Evolutionary conservation across 1,140 invertebrate species (phyloP).

Genomic region (Musca domestica): DNA sequence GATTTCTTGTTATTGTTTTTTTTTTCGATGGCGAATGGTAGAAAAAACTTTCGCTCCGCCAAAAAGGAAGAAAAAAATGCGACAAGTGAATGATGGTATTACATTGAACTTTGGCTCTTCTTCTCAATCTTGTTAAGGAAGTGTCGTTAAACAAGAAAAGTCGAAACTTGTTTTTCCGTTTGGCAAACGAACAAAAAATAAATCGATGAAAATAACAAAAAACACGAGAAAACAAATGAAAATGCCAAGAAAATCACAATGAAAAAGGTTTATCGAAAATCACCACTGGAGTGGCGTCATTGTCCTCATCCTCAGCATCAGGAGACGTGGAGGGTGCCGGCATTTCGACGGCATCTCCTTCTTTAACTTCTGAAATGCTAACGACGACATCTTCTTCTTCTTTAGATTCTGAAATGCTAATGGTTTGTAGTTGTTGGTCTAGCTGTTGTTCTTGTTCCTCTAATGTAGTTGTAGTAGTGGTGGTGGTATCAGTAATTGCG

Average conservation of each 20-base stretch:
- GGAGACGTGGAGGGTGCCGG: neutral
- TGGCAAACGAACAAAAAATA: neutral
- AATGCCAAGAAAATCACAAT: slow-evolving; percentile 9
- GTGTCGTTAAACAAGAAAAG: too few relatives aligned
- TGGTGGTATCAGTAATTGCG: too few relatives aligned
- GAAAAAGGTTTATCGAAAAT: slow-evolving; percentile 15
- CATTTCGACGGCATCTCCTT: neutral
- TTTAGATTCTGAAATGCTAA: neutral
- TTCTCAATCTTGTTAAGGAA: too few relatives aligned
- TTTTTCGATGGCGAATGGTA: neutral
- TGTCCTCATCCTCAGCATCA: too few relatives aligned
- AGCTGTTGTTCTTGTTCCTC: neutral
- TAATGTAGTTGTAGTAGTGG: too few relatives aligned
- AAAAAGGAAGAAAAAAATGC: neutral
- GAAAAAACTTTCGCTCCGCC: neutral
- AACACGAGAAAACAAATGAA: neutral
- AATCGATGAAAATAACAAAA: slow-evolving; percentile 1
- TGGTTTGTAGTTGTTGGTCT: too few relatives aligned
- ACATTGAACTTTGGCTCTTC: too few relatives aligned
- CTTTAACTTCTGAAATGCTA: neutral
- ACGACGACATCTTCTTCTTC: neutral
- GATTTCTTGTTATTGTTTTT: neutral
- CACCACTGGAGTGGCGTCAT: too few relatives aligned
- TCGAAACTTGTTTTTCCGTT: too few relatives aligned
- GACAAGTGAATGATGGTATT: too few relatives aligned